Percentiles rank a stretch among this genome's conserved stretches.
phyloP scores from a whole-genome alignment of 2,888 invertebrate species.

The Melipona bicolor region DNA sequence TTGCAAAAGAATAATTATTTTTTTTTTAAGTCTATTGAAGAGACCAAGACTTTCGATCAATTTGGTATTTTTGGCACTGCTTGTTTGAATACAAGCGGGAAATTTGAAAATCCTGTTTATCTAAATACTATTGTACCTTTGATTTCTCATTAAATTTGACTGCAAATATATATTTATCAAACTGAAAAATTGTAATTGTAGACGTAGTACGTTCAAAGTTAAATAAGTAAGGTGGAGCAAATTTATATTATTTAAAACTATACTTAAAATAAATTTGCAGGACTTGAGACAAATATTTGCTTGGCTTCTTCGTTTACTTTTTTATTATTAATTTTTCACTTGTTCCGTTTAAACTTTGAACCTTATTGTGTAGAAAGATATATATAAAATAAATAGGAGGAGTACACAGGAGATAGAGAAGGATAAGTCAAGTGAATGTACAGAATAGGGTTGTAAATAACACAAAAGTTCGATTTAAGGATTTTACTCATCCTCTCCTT shows the following conservation, averaged over 20 bases:
- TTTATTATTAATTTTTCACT: neutral
- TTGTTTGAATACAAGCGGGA: neutral
- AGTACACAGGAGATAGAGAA: neutral
- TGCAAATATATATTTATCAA: neutral
- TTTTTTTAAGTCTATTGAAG: neutral
- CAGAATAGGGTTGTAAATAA: neutral
- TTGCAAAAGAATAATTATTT: neutral
- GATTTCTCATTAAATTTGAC: neutral
- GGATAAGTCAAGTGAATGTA: too few relatives aligned
- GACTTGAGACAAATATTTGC: neutral
- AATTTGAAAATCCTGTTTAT: neutral
- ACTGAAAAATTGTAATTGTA: too few relatives aligned
- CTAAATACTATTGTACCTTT: neutral
- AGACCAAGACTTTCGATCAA: neutral
- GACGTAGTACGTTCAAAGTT: neutral
- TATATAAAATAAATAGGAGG: too few relatives aligned
- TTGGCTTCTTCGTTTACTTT: neutral
- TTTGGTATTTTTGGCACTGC: neutral
- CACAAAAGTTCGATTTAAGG: neutral
- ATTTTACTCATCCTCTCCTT: conserved; percentile 76
- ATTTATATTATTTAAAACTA: neutral
- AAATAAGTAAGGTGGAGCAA: neutral
- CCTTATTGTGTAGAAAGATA: neutral
- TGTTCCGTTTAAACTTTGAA: neutral
- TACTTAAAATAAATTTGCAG: neutral